These are phyloP conservation scores for Pipistrellus nathusii DNA, from an alignment of 2,797 vertebrate genomes.

Conservation along the genomic window DNA sequence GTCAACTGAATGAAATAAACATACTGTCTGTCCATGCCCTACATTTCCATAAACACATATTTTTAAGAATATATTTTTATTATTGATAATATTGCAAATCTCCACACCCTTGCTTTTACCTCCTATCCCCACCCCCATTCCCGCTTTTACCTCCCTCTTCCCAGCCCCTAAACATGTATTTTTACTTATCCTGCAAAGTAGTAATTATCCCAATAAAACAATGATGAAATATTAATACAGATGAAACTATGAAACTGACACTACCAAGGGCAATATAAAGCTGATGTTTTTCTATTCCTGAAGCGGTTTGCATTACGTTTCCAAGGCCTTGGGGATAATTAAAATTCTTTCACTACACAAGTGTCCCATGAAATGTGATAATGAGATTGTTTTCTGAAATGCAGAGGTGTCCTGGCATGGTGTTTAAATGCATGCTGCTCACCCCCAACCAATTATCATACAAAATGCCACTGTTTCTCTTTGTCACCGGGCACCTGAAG, in stretches of 20 bases:
- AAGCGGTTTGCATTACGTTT: conserved; percentile 45
- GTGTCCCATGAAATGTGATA: conserved; percentile 74
- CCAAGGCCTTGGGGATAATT: conserved; percentile 57
- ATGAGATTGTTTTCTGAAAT: conserved; percentile 78
- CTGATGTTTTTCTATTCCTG: conserved; percentile 20
- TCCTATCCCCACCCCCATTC: too few species aligned
- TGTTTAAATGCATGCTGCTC: conserved; percentile 45
- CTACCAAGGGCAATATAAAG: conserved; percentile 28
- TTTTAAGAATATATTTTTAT: neutral
- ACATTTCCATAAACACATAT: neutral
- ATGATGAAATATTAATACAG: conserved; percentile 64
- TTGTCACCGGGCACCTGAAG: conserved; percentile 65
- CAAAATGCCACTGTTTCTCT: conserved; percentile 58
- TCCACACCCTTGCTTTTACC: too few species aligned
- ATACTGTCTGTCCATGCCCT: neutral
- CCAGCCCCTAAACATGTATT: neutral
- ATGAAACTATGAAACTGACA: conserved; percentile 25
- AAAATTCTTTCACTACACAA: conserved; percentile 74
- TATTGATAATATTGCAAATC: too few species aligned
- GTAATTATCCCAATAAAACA: conserved; percentile 44
- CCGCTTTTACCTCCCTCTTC: too few species aligned
- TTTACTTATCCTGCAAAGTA: conserved; percentile 23
- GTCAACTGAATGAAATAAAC: neutral
- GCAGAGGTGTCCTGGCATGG: conserved; percentile 63
- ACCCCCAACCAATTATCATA: conserved; percentile 61